Conservation (phyloP, 2,797 vertebrate species). For the Rachycentron canadum region DNA sequence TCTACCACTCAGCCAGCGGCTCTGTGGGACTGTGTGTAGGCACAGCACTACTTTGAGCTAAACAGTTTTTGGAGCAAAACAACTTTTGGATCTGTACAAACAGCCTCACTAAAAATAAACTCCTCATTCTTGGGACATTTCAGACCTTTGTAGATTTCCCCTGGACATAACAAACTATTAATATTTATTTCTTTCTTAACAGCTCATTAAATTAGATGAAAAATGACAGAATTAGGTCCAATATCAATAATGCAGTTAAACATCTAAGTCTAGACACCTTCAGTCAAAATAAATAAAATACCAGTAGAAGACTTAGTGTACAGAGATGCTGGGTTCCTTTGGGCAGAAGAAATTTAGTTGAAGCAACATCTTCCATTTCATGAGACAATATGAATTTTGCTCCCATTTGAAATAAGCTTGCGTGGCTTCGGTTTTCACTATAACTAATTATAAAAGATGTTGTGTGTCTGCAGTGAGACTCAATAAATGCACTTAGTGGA, state of each 20-base stretch:
- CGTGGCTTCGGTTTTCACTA: background rate
- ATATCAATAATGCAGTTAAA: background rate
- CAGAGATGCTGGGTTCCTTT: background rate
- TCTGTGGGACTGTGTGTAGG: background rate
- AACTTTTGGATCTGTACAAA: background rate
- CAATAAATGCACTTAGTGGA: background rate
- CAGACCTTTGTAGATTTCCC: background rate
- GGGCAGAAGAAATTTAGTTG: background rate
- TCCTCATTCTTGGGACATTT: background rate
- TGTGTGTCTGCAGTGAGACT: background rate
- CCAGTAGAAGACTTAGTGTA: background rate
- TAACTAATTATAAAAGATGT: background rate
- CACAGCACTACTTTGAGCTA: background rate
- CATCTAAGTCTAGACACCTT: background rate
- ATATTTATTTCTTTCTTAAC: background rate
- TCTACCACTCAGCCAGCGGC: background rate
- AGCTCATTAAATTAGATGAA: background rate
- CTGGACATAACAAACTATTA: background rate
- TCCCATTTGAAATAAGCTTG: background rate
- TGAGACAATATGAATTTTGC: background rate
- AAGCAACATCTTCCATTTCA: background rate
- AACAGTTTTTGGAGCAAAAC: background rate
- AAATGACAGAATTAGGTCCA: background rate
- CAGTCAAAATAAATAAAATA: background rate
- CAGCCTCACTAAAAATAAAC: background rate